Evolutionary conservation across 2,113 vertebrate species (phyloP).

Genomic region (Prinia subflava): DNA sequence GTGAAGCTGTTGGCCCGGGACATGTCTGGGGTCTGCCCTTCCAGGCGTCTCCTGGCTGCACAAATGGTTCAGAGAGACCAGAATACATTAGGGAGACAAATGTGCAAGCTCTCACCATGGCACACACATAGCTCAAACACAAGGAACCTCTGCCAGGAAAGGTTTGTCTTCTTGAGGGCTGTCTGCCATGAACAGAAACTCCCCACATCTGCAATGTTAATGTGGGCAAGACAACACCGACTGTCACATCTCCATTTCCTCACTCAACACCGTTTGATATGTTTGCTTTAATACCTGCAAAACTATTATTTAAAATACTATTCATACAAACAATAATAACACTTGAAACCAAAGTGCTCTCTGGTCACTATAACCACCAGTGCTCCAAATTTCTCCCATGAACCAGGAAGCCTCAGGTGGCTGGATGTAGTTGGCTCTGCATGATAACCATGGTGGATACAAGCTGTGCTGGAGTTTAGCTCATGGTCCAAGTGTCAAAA

Average conservation of each 20-base stretch:
- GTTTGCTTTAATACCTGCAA: background rate
- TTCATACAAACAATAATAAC: background rate
- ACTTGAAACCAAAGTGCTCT: background rate
- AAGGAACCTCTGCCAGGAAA: background rate
- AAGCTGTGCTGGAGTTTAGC: background rate
- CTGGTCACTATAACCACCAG: background rate
- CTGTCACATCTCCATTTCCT: background rate
- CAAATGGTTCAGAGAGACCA: background rate
- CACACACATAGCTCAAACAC: background rate
- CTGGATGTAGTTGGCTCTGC: background rate
- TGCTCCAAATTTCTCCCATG: background rate
- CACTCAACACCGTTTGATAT: background rate
- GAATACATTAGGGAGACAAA: background rate
- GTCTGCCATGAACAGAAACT: background rate
- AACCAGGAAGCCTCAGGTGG: background rate
- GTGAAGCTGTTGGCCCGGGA: constrained; percentile 78
- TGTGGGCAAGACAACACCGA: background rate
- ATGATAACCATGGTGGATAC: background rate
- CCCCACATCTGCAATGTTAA: too few relatives aligned
- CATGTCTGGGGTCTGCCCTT: constrained; percentile 68
- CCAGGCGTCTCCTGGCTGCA: constrained; percentile 62
- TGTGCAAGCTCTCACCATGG: background rate
- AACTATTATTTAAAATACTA: background rate
- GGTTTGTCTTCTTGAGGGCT: background rate
- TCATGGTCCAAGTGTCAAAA: background rate